Conservation (phyloP, 2,797 vertebrate genomes). For the Lycodopsis pacificus region DNA sequence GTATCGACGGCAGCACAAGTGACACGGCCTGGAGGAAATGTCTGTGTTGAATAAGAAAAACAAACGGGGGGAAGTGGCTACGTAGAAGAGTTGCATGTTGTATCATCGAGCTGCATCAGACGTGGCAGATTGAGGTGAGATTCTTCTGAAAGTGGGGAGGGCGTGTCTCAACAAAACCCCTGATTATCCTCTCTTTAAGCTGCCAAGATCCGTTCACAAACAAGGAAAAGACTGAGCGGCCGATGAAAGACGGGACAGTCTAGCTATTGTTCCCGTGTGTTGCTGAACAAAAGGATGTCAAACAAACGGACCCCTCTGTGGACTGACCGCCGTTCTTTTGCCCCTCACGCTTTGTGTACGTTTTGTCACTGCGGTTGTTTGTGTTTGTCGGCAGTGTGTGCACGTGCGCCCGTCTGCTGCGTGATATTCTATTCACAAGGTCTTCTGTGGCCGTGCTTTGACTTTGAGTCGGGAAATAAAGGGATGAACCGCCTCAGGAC, state of each 20-base stretch:
- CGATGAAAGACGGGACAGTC: conserved; percentile 40
- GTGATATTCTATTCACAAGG: conserved; percentile 61
- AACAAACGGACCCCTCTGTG: conserved; percentile 29
- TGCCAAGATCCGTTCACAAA: conserved; percentile 46
- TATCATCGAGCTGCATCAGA: conserved; percentile 43
- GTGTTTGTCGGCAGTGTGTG: conserved; percentile 18
- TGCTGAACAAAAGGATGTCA: conserved; percentile 30
- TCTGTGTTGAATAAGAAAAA: conserved; percentile 66
- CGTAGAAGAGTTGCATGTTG: conserved; percentile 19
- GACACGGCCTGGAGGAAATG: conserved; percentile 64
- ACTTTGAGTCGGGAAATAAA: conserved; percentile 74
- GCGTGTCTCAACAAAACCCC: conserved; percentile 56
- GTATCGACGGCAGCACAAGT: conserved; percentile 67
- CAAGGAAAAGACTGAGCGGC: conserved; percentile 17
- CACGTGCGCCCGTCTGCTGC: conserved; percentile 45
- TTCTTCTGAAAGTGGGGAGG: conserved; percentile 32
- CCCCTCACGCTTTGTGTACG: conserved; percentile 3
- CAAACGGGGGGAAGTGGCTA: conserved; percentile 42
- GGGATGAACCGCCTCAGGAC: conserved; percentile 67
- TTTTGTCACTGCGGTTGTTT: conserved; percentile 11
- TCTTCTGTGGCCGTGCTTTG: conserved; percentile 63
- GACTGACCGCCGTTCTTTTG: background rate
- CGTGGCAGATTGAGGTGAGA: conserved; percentile 49
- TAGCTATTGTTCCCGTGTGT: conserved; percentile 32
- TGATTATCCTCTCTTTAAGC: conserved; percentile 50